Evolutionary conservation across 2,888 invertebrate genomes (phyloP).

Genomic region (Apotomis betuletana): DNA sequence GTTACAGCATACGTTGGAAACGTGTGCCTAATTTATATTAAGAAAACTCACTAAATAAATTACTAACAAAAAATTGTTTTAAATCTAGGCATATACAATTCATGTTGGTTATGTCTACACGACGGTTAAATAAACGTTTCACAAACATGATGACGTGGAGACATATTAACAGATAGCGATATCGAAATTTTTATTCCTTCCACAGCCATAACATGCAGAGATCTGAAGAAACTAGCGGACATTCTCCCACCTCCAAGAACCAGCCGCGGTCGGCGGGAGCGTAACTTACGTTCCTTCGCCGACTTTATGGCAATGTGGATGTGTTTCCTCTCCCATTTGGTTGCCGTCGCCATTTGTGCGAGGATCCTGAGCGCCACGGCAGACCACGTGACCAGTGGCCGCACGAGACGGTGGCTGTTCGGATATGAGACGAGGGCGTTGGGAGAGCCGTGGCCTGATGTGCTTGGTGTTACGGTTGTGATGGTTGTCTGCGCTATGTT

Average conservation of each 20-base stretch:
- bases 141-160: not conserved
- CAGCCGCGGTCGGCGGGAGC: constrained; percentile 68
- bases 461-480: constrained; percentile 84
- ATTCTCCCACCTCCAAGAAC: constrained; percentile 72
- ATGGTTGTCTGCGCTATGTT: constrained; percentile 85
- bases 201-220: constrained; percentile 74
- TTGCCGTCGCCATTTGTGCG: constrained; percentile 85
- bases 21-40: no score
- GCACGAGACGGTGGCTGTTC: constrained; percentile 84
- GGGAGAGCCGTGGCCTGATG: constrained; percentile 86
- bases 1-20: no score
- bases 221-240: constrained; percentile 69
- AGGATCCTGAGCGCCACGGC: constrained; percentile 85
- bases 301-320: constrained; percentile 85
- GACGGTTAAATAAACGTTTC: constrained; percentile 1
- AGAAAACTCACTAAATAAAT: no score
- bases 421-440: constrained; percentile 83
- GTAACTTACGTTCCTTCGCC: constrained; percentile 79
- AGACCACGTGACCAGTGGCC: constrained; percentile 84
- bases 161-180: not conserved
- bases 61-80: no score
- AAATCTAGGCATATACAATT: no score
- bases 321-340: constrained; percentile 82
- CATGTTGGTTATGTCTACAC: constrained; percentile 1
- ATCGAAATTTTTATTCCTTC: constrained; percentile 39